Base-by-base conservation (phyloP, 2,113 vertebrate genomes). In the Leptobrachium leishanense region DNA sequence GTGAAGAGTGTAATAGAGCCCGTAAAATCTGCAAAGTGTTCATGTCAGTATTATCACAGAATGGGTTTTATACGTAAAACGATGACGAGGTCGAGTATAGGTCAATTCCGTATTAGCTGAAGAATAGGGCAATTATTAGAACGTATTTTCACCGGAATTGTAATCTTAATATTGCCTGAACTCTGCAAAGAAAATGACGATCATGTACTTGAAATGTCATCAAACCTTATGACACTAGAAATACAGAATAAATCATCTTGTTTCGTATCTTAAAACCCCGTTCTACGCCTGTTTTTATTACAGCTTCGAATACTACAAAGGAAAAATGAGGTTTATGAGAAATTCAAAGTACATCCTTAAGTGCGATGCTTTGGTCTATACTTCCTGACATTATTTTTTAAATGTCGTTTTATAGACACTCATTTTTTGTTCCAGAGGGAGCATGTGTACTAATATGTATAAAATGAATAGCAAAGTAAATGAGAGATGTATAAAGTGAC, bases 101-200 rank as follows among this genome's bases (percentile, higher is more conserved):
- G 76, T 72, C 76, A 79, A 72, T 79, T 54, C 72, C 70, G 59
- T 72, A 72, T 79, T 79, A 79, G 76, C 68, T 79, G 69, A 79
- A 79, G 55, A 79, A 79, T 72, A 65, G 59, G 43, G 68, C 76
- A 79, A 79, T 79, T 72, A 79, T 71, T 79, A 15, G 65, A 72
- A 79, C 72, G 69, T 53, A 68, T 54, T 65, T 70, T 79, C 68
- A 31, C 68, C 20, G 44, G 50, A 72, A 57, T 64, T 12, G 8
- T 53, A 65, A 63, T 79, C 71, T 70, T 72, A 57, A 64, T 6
- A 65, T 41, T 79, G 63, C 46, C 68, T 59, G 76, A 57, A 72
- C 44, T 72, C 9, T 9, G 68, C 65, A 72, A 31, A 72, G 68
- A 72, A 79, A 79, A 79, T 70, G 68, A 72, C 31, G 64, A 79